Evolutionary conservation across 2,797 vertebrate genomes (phyloP).

Genomic region (Arctocebus calabarensis): DNA sequence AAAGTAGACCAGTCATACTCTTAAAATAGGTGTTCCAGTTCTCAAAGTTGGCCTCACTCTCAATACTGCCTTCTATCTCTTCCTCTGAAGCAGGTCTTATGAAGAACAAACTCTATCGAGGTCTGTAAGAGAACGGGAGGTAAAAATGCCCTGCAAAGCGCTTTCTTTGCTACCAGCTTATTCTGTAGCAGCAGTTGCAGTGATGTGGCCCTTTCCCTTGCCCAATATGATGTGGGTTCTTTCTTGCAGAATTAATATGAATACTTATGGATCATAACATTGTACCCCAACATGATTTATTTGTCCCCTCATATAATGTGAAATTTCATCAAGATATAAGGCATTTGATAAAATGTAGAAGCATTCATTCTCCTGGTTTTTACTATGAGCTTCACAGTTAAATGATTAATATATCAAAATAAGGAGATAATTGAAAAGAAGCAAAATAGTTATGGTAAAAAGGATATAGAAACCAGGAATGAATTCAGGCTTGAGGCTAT

Average conservation of each 20-base stretch:
- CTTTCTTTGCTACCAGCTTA: not conserved
- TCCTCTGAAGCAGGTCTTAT: not conserved
- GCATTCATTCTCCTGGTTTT: not conserved
- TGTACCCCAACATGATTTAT: constrained; percentile 27
- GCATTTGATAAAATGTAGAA: constrained; percentile 3
- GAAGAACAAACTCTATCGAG: not conserved
- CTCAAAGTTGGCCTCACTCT: not conserved
- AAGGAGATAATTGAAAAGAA: not conserved
- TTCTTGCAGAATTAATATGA: not conserved
- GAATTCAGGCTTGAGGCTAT: not conserved
- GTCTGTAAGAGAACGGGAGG: not conserved
- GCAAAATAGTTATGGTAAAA: not conserved
- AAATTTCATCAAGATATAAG: constrained; percentile 33
- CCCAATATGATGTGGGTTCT: not conserved
- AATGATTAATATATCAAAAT: not conserved
- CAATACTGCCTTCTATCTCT: not conserved
- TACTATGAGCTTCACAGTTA: not conserved
- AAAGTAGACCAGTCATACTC: not conserved
- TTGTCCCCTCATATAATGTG: not conserved
- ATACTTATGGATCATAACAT: constrained; percentile 8
- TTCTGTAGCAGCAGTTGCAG: not conserved
- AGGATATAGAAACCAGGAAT: not conserved
- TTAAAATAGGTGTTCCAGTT: not conserved
- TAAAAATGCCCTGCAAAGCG: not conserved
- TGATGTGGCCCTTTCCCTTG: not conserved